These are phyloP conservation scores for Papilio demoleus DNA, from an alignment of 2,888 invertebrate species.

Conservation along the genomic window DNA sequence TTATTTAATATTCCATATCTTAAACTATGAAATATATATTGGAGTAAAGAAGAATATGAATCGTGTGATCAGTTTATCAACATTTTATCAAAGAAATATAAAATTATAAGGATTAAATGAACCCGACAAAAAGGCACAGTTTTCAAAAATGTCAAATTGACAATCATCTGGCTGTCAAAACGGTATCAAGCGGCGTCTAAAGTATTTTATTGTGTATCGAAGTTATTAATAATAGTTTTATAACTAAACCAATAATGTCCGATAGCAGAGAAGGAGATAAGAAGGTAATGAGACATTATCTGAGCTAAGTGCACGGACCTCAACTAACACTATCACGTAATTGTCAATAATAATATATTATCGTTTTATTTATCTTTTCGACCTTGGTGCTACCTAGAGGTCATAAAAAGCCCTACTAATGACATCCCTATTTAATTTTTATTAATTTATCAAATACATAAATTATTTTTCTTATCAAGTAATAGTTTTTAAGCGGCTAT, in stretches of 20 bases:
- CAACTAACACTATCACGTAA: conserved; percentile 47
- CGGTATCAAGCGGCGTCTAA: conserved; percentile 4
- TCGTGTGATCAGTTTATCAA: no score
- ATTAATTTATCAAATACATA: neutral
- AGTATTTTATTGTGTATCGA: conserved; percentile 4
- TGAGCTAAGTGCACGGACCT: conserved; percentile 50
- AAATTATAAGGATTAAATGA: neutral
- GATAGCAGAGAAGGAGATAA: conserved; percentile 67
- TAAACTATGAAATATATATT: neutral
- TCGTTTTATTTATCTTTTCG: conserved; percentile 60
- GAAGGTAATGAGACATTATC: conserved; percentile 71
- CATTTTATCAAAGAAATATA: neutral
- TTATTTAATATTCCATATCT: no score
- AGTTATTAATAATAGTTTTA: conserved; percentile 43
- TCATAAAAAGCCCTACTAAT: conserved; percentile 49
- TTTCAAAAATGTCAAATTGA: conserved; percentile 8
- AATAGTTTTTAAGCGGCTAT: neutral
- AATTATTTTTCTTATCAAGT: neutral
- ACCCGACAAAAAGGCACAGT: neutral
- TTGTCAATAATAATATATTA: conserved; percentile 47
- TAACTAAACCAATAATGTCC: conserved; percentile 63
- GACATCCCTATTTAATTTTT: neutral
- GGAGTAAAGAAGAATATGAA: neutral
- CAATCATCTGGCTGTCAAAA: conserved; percentile 36
- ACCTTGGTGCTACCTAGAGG: conserved; percentile 70